These are phyloP conservation scores for Nothobranchius furzeri DNA, from an alignment of 2,113 vertebrate species.

Conservation along the genomic window DNA sequence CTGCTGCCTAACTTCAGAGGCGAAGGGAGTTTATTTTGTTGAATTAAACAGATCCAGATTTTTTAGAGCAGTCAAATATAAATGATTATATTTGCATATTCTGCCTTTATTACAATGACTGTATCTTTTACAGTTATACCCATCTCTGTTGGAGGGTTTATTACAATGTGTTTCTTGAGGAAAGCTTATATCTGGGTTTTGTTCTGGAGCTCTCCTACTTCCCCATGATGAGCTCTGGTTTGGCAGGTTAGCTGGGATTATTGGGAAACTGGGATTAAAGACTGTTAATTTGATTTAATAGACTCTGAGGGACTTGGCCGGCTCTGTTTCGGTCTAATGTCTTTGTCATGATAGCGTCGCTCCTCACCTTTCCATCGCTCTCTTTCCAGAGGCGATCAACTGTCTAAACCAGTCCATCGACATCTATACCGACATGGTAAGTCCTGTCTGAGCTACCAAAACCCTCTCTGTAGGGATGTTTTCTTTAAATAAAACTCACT, in stretches of 20 bases:
- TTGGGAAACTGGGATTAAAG: constrained; percentile 4
- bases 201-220: constrained; percentile 8
- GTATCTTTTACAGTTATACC: too few relatives aligned
- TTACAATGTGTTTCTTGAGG: constrained; percentile 11
- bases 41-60: too few relatives aligned
- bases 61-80: too few relatives aligned
- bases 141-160: background rate
- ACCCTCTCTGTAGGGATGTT: background rate
- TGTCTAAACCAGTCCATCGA: constrained; percentile 99
- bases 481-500: background rate
- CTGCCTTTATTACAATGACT: too few relatives aligned
- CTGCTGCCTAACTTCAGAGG: too few relatives aligned
- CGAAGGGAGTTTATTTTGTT: too few relatives aligned
- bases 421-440: constrained; percentile 99
- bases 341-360: constrained; percentile 49
- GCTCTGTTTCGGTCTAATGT: constrained; percentile 53
- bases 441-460: constrained; percentile 8
- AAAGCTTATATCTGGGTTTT: constrained; percentile 36
- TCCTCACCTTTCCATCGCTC: constrained; percentile 55
- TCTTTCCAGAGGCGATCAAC: constrained; percentile 96
- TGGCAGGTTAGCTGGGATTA: constrained; percentile 35
- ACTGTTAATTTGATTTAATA: constrained; percentile 27
- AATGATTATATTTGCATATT: too few relatives aligned
- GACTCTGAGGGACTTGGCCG: background rate
- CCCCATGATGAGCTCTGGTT: constrained; percentile 20